Evolutionary conservation across 2,797 vertebrate genomes (phyloP).

Genomic region (Channa striata): DNA sequence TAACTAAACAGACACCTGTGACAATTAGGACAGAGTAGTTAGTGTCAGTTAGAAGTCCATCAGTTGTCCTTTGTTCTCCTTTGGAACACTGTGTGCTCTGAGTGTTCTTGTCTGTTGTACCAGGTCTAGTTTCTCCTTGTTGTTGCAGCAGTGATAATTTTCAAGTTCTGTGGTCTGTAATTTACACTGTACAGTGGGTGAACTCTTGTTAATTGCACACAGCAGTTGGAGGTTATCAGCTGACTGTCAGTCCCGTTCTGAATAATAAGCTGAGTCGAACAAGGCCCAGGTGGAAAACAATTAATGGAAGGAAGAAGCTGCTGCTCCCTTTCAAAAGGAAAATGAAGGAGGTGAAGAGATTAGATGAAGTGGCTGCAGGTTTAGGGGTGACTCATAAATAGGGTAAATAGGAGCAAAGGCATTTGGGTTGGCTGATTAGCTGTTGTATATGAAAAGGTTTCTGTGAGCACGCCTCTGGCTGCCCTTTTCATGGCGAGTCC

Average conservation of each 20-base stretch:
- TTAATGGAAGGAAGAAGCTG: conserved; percentile 49
- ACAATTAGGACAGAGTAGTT: too few species aligned
- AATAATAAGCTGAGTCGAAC: conserved; percentile 71
- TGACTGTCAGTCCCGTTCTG: conserved; percentile 66
- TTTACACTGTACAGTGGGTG: conserved; percentile 39
- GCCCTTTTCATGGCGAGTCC: conserved; percentile 67
- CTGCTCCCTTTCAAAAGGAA: conserved; percentile 35
- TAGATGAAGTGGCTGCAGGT: conserved; percentile 58
- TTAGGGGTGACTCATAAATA: conserved; percentile 62
- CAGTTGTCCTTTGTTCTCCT: background rate
- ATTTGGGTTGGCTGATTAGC: conserved; percentile 51
- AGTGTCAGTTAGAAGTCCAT: too few species aligned
- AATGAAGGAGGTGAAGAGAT: conserved; percentile 35
- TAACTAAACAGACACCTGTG: too few species aligned
- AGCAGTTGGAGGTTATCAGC: conserved; percentile 81
- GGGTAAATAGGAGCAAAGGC: conserved; percentile 44
- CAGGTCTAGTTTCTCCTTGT: background rate
- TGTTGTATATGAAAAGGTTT: conserved; percentile 55
- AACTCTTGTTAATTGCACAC: conserved; percentile 75
- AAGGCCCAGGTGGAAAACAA: conserved; percentile 66
- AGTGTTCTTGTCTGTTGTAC: background rate
- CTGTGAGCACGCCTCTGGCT: conserved; percentile 62
- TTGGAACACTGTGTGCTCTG: background rate
- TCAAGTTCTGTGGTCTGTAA: background rate
- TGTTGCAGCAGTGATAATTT: background rate